Percentiles rank a stretch among this genome's conserved stretches.
Conservation (phyloP, 2,113 vertebrate species). For the Percina caprodes region DNA sequence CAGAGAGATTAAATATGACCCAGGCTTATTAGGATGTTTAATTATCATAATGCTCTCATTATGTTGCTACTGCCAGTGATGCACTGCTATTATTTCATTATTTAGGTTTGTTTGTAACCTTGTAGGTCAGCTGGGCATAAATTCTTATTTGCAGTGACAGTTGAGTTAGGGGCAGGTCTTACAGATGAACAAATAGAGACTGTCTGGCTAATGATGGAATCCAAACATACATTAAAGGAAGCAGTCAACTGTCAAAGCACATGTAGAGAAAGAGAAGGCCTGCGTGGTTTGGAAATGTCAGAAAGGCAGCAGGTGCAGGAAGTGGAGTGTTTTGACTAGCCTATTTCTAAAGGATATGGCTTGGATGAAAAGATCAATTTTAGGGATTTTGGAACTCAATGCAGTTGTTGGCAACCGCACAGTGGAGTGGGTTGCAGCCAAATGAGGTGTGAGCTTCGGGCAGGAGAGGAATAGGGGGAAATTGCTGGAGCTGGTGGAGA, state of each 20-base stretch:
- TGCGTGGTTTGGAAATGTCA: conserved; percentile 1
- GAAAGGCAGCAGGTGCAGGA: conserved; percentile 34
- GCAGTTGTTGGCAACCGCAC: conserved; percentile 65
- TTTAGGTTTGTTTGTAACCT: conserved; percentile 60
- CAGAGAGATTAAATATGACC: conserved; percentile 69
- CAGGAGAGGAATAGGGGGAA: conserved; percentile 16
- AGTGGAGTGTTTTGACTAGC: conserved; percentile 46
- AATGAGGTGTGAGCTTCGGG: conserved; percentile 62
- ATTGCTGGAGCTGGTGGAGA: conserved; percentile 60
- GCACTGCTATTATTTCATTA: conserved; percentile 48
- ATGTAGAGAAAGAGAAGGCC: background rate
- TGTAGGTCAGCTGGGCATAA: conserved; percentile 6
- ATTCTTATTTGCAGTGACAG: conserved; percentile 35
- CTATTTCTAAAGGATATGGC: conserved; percentile 56
- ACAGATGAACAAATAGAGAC: background rate
- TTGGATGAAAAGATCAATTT: conserved; percentile 72
- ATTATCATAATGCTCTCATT: conserved; percentile 76
- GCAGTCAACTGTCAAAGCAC: background rate
- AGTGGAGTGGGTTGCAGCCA: conserved; percentile 67
- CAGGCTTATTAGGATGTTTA: conserved; percentile 70
- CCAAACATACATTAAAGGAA: background rate
- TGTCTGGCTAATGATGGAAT: background rate
- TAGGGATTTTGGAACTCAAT: conserved; percentile 54
- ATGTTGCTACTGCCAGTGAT: conserved; percentile 31
- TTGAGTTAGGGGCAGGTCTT: background rate